A percentile compares a stretch with the other conserved stretches of the same genome.
Conservation (phyloP, 2,113 vertebrate species). For the Chaetorhynchus papuensis region DNA sequence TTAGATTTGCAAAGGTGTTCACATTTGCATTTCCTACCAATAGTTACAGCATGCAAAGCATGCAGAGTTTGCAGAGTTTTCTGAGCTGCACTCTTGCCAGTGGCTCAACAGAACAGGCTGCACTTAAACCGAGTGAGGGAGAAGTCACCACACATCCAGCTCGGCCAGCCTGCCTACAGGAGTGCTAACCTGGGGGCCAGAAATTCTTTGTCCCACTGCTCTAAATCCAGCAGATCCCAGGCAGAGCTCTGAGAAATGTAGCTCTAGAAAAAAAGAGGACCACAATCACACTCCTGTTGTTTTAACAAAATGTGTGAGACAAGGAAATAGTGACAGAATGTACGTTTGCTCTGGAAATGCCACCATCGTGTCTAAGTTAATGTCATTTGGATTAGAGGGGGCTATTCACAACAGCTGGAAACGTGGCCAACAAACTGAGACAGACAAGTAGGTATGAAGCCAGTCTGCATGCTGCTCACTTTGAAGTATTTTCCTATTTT, state of each 20-base stretch:
- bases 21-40: not conserved
- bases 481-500: not conserved
- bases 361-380: not conserved
- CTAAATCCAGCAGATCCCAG: not conserved
- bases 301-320: not conserved
- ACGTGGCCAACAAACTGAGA: not conserved
- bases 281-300: accelerated
- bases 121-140: not conserved
- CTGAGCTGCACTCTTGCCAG: not conserved
- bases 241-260: not conserved
- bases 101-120: not conserved
- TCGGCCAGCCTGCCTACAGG: not conserved
- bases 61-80: not conserved
- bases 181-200: not conserved
- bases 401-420: not conserved
- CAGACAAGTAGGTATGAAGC: not conserved
- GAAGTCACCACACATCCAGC: not conserved
- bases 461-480: not conserved
- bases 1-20: not conserved
- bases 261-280: not conserved
- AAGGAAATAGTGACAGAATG: not conserved
- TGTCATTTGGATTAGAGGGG: not conserved
- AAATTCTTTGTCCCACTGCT: not conserved
- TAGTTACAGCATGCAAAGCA: not conserved
- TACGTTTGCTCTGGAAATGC: not conserved